Conservation (phyloP, 2,113 vertebrate genomes). For the Falco punctatus region DNA sequence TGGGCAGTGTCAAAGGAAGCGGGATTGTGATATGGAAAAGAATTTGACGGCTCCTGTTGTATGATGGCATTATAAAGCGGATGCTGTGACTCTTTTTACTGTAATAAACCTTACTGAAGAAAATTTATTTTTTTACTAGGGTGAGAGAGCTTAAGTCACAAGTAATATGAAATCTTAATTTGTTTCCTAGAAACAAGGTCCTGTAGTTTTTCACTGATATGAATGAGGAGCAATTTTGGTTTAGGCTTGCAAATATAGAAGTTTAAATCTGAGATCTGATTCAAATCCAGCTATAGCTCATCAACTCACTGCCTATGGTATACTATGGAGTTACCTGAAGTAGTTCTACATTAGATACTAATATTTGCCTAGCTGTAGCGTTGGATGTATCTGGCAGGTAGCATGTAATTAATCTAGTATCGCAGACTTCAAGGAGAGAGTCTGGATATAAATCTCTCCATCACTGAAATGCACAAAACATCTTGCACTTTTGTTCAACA, state of each 20-base stretch:
- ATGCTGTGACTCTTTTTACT: background rate
- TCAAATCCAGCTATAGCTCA: background rate
- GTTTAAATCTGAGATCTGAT: background rate
- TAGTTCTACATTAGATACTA: background rate
- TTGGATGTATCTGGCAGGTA: background rate
- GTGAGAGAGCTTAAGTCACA: background rate
- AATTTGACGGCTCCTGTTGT: background rate
- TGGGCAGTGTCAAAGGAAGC: background rate
- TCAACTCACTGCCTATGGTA: background rate
- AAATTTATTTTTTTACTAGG: background rate
- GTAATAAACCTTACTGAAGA: background rate
- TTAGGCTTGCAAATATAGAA: background rate
- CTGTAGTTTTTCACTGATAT: background rate
- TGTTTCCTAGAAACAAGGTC: background rate
- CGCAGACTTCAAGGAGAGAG: rapidly evolving
- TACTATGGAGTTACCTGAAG: background rate
- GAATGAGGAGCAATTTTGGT: background rate
- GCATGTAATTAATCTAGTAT: background rate
- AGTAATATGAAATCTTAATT: background rate
- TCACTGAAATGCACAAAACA: background rate
- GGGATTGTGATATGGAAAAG: background rate
- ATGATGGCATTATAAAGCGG: background rate
- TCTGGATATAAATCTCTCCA: background rate
- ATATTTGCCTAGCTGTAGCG: background rate
- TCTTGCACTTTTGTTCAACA: background rate